These are phyloP conservation scores for Philopedon plagiatum DNA, from an alignment of 2,888 invertebrate species.

Conservation along the genomic window DNA sequence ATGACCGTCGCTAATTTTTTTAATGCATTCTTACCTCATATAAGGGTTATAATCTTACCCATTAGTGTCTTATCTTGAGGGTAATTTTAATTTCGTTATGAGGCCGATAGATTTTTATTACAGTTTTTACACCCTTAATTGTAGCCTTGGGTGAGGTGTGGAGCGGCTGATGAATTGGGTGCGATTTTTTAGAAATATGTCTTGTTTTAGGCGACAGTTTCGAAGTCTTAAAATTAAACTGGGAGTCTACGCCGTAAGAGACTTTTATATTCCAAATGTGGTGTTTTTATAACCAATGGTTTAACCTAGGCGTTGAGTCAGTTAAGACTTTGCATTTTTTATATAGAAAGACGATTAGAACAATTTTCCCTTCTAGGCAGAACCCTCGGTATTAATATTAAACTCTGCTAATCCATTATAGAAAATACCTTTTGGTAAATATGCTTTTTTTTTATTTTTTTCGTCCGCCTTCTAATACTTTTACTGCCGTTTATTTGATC, in stretches of 20 bases:
- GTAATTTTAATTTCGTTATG: constrained; percentile 37
- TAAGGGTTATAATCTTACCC: constrained; percentile 35
- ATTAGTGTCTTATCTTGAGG: constrained; percentile 42
- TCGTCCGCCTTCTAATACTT: background rate
- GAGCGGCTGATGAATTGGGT: constrained; percentile 20
- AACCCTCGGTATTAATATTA: too few species aligned
- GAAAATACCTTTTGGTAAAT: background rate
- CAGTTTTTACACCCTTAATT: constrained; percentile 46
- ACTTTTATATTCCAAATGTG: too few species aligned
- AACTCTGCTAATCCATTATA: background rate
- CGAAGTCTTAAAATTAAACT: too few species aligned
- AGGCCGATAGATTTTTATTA: constrained; percentile 38
- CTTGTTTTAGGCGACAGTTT: constrained; percentile 25
- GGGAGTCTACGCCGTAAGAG: too few species aligned
- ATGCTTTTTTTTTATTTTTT: background rate
- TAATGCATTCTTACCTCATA: constrained; percentile 25
- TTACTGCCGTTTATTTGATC: constrained; percentile 8
- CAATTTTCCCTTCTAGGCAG: too few species aligned
- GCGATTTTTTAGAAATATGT: constrained; percentile 39
- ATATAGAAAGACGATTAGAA: too few species aligned
- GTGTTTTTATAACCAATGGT: too few species aligned
- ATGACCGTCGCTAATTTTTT: constrained; percentile 50
- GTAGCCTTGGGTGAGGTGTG: constrained; percentile 30
- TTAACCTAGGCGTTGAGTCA: too few species aligned
- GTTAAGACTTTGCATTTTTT: too few species aligned